Conservation (phyloP, 2,113 vertebrate genomes). For the Callopanchax toddi region DNA sequence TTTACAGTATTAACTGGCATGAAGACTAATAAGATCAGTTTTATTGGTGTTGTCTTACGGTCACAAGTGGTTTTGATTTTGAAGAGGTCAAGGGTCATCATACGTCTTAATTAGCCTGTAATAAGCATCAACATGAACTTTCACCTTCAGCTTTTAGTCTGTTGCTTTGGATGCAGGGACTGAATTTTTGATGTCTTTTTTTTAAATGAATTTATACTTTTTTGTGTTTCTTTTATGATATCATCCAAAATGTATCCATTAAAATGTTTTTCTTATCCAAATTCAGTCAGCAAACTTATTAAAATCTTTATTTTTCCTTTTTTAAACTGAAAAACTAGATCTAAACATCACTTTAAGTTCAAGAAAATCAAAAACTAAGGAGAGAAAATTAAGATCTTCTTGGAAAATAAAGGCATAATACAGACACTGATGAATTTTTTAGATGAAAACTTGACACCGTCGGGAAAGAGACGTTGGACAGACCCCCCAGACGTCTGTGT, state of each 20-base stretch:
- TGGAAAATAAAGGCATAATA: background rate
- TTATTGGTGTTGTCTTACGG: conserved; percentile 54
- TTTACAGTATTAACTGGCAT: conserved; percentile 29
- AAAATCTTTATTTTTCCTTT: too few relatives aligned
- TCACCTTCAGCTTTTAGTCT: conserved; percentile 37
- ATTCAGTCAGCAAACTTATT: too few relatives aligned
- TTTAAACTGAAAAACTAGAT: too few relatives aligned
- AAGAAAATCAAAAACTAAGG: background rate
- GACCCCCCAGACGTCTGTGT: conserved; percentile 68
- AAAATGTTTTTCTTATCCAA: too few relatives aligned
- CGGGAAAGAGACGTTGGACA: conserved; percentile 41
- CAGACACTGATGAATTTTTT: conserved; percentile 1
- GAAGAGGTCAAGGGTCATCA: conserved; percentile 62
- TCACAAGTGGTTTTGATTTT: conserved; percentile 74
- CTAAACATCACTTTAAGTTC: background rate
- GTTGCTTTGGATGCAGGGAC: conserved; percentile 3
- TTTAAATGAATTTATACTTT: background rate
- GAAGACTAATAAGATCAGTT: conserved; percentile 36
- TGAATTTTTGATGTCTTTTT: conserved; percentile 5
- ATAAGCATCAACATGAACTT: conserved; percentile 69
- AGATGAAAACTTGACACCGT: conserved; percentile 61
- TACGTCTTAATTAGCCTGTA: conserved; percentile 68
- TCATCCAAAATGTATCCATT: background rate
- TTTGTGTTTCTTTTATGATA: background rate
- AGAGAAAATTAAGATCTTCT: too few relatives aligned